phyloP scores from a whole-genome alignment of 2,888 invertebrate species.

The Oxycera nigricornis region DNA sequence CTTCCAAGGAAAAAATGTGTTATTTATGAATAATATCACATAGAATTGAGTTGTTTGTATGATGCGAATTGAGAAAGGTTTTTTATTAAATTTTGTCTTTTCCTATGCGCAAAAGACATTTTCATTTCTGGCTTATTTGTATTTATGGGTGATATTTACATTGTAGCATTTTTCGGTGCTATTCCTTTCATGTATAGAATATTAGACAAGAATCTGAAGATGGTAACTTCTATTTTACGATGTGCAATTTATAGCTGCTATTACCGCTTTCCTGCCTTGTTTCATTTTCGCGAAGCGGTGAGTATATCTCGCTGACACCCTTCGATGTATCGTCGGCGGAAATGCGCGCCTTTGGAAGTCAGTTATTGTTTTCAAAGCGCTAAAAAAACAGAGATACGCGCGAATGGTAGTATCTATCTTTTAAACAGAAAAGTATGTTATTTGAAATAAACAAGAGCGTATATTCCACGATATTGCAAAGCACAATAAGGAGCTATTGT shows the following conservation, averaged over 20 bases:
- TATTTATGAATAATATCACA: not conserved
- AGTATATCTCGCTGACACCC: not conserved
- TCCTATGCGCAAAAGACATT: not conserved
- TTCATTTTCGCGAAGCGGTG: not conserved
- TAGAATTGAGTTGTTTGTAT: slow-evolving; percentile 2
- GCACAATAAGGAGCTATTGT: not conserved
- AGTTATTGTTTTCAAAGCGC: not conserved
- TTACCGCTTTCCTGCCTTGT: too few species aligned
- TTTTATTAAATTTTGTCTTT: slow-evolving; percentile 6
- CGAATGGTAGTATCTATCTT: not conserved
- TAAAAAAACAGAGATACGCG: not conserved
- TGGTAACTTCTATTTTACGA: slow-evolving; percentile 12
- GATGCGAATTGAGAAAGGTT: slow-evolving; percentile 2
- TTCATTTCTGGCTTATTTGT: slow-evolving; percentile 12
- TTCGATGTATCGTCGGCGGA: not conserved
- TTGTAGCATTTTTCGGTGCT: not conserved
- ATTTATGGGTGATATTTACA: slow-evolving; percentile 17
- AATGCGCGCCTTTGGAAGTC: not conserved
- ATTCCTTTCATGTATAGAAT: not conserved
- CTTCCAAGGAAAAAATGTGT: not conserved
- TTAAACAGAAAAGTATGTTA: slow-evolving; percentile 5
- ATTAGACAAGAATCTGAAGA: slow-evolving; percentile 6
- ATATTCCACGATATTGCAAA: slow-evolving; percentile 10
- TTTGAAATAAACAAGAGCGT: slow-evolving; percentile 8
- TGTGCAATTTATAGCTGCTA: slow-evolving; percentile 17